Percentiles rank a stretch among this genome's conserved stretches.
These are phyloP conservation scores for Cyanoramphus novaezelandiae DNA, from an alignment of 2,113 vertebrate species.

Conservation along the genomic window DNA sequence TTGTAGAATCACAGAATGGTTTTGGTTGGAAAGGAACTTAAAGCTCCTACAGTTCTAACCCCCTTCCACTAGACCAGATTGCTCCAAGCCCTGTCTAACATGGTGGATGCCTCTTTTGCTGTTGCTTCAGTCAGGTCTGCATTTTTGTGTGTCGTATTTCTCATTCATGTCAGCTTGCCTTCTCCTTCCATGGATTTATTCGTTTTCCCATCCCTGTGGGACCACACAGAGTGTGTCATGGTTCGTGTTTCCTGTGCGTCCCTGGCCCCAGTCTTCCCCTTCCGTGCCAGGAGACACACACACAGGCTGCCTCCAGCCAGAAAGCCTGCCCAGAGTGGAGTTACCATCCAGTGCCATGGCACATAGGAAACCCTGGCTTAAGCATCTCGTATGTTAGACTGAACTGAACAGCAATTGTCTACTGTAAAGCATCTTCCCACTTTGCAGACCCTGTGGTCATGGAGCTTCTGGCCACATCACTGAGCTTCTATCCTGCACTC, in stretches of 20 bases:
- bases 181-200: background rate
- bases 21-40: background rate
- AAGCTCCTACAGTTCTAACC: background rate
- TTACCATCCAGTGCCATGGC: accelerated
- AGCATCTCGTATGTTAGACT: accelerated
- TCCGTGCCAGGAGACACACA: background rate
- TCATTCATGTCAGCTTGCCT: background rate
- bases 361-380: accelerated
- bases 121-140: background rate
- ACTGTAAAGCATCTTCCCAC: background rate
- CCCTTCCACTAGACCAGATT: background rate
- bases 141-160: background rate
- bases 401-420: accelerated
- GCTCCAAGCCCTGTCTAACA: background rate
- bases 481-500: background rate
- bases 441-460: background rate
- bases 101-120: background rate
- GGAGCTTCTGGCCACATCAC: background rate
- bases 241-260: background rate
- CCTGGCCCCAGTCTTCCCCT: background rate
- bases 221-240: accelerated
- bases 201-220: background rate
- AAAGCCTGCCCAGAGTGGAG: background rate
- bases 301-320: background rate
- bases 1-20: background rate